Evolutionary conservation across 2,888 invertebrate species (phyloP).

Genomic region (Odiellus spinosus): DNA sequence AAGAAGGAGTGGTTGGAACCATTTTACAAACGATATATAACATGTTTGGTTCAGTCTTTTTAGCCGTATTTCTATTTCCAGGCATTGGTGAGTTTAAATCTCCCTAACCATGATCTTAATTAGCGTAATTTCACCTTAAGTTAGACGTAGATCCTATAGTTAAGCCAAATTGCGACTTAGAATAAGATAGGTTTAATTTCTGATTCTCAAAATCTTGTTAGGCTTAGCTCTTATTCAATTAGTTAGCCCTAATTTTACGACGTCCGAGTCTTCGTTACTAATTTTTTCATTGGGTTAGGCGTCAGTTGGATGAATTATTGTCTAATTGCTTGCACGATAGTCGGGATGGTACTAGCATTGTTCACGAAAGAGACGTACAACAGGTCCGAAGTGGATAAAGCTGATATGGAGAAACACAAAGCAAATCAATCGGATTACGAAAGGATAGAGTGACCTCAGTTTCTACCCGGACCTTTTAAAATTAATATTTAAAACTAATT

Average conservation of each 20-base stretch:
- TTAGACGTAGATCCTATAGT: too few relatives aligned
- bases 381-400: not conserved
- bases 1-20: not conserved
- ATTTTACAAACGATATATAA: not conserved
- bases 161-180: too few relatives aligned
- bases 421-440: too few relatives aligned
- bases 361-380: slow-evolving; percentile 1
- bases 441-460: too few relatives aligned
- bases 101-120: not conserved
- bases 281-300: not conserved
- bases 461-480: too few relatives aligned
- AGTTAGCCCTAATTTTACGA: too few relatives aligned
- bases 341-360: not conserved
- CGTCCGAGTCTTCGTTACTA: too few relatives aligned
- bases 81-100: not conserved
- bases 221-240: too few relatives aligned
- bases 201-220: too few relatives aligned
- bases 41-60: not conserved
- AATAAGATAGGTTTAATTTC: too few relatives aligned
- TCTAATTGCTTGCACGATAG: not conserved
- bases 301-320: slow-evolving; percentile 1
- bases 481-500: too few relatives aligned
- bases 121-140: too few relatives aligned
- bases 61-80: slow-evolving; percentile 1
- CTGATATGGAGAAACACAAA: not conserved